phyloP scores from a whole-genome alignment of 2,797 vertebrate genomes.

The Tragelaphus eurycerus region DNA sequence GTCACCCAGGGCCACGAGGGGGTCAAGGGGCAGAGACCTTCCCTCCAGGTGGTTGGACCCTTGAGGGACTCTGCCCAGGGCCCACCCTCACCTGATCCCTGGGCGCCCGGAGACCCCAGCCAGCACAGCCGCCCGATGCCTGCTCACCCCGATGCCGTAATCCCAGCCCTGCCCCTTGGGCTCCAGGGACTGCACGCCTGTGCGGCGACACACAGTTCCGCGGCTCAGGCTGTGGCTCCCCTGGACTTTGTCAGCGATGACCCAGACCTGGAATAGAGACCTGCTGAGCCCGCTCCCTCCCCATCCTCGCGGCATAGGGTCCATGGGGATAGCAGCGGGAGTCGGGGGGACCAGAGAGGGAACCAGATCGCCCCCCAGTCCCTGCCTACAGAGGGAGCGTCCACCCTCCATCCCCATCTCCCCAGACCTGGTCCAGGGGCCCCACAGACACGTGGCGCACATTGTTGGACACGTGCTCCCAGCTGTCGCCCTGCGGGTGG shows the following conservation, averaged over 20 bases:
- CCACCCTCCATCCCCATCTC: fast-evolving
- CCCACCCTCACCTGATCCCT: slow-evolving; percentile 75
- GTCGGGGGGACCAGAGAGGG: not conserved
- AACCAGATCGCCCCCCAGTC: fast-evolving
- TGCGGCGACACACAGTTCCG: slow-evolving; percentile 94
- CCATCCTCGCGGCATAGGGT: fast-evolving
- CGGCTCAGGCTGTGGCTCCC: slow-evolving; percentile 96
- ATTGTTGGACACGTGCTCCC: slow-evolving; percentile 98
- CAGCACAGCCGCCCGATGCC: fast-evolving
- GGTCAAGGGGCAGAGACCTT: not conserved
- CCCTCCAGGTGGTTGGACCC: not conserved
- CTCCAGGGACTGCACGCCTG: slow-evolving; percentile 90
- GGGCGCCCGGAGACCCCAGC: not conserved
- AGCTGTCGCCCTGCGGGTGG: slow-evolving; percentile 95
- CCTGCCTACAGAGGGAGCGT: fast-evolving
- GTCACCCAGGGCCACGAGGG: not conserved
- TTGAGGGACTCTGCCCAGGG: slow-evolving; percentile 82
- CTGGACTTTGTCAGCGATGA: slow-evolving; percentile 97
- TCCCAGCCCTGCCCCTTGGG: slow-evolving; percentile 95
- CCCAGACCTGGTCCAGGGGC: slow-evolving; percentile 94
- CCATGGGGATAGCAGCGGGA: fast-evolving
- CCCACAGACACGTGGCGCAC: slow-evolving; percentile 95
- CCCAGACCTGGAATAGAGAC: slow-evolving; percentile 90
- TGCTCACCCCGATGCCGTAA: slow-evolving; percentile 96
- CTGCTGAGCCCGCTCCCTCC: not conserved